Percentiles rank a stretch among this genome's conserved stretches.
Conservation (phyloP, 1,140 invertebrate genomes). For the Tetramorium simillimum region DNA sequence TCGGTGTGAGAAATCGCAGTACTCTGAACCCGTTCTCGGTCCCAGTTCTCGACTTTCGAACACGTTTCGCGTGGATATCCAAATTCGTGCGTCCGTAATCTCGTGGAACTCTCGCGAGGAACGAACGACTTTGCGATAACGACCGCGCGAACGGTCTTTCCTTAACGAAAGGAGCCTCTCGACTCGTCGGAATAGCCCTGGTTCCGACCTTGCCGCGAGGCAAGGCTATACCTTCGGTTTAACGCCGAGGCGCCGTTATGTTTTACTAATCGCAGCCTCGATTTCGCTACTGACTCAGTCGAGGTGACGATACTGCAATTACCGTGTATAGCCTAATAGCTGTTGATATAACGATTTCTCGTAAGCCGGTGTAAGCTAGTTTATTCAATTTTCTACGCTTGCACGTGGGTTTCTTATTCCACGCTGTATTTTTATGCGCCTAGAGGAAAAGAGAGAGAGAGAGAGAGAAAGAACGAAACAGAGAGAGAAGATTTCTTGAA, state of each 20-base stretch:
- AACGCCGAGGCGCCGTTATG: conserved; percentile 10
- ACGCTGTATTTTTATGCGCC: background rate
- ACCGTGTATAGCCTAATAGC: background rate
- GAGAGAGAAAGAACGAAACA: background rate
- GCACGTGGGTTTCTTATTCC: background rate
- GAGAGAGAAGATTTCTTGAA: background rate
- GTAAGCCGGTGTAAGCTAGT: background rate
- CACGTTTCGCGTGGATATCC: background rate
- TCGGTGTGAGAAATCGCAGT: background rate
- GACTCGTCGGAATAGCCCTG: background rate
- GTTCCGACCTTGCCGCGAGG: conserved; percentile 20
- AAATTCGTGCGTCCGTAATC: background rate
- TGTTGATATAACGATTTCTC: conserved; percentile 6
- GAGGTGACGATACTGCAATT: conserved; percentile 8
- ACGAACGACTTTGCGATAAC: conserved; percentile 19
- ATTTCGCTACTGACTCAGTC: conserved; percentile 34
- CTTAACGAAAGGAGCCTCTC: background rate
- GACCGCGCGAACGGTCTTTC: background rate
- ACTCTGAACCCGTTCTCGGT: background rate
- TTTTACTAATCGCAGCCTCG: conserved; percentile 57
- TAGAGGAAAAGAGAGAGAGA: background rate
- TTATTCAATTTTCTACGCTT: background rate
- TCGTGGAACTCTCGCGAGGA: background rate
- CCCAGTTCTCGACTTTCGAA: background rate
- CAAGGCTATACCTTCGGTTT: conserved; percentile 10